phyloP scores from a whole-genome alignment of 1,140 invertebrate species.

The Drosophila ambigua region DNA sequence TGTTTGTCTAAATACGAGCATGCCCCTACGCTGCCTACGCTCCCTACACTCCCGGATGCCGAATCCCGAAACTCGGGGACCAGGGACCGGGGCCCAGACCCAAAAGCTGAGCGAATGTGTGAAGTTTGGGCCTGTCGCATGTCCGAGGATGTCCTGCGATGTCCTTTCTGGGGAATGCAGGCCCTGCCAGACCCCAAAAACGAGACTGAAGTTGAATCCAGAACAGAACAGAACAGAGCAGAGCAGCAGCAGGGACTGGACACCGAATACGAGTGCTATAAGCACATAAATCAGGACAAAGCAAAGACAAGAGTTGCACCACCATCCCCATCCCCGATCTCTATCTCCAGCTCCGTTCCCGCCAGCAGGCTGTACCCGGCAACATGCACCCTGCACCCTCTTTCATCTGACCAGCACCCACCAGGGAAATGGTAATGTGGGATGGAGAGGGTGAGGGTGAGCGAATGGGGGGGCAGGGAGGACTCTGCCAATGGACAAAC shows the following conservation, averaged over 20 bases:
- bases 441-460: constrained; percentile 1
- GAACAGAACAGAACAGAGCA: not conserved
- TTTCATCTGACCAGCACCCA: constrained; percentile 10
- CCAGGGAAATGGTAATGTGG: constrained; percentile 27
- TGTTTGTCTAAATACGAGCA: constrained; percentile 51
- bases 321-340: not conserved
- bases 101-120: constrained; percentile 24
- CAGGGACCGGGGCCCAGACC: not conserved
- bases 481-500: constrained; percentile 44
- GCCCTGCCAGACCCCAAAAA: too few relatives aligned
- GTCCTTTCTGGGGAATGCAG: too few relatives aligned
- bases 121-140: constrained; percentile 10
- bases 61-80: too few relatives aligned
- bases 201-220: too few relatives aligned
- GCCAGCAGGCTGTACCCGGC: too few relatives aligned
- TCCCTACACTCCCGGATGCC: too few relatives aligned
- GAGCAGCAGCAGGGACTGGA: constrained; percentile 32
- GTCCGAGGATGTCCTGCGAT: too few relatives aligned
- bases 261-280: constrained; percentile 46
- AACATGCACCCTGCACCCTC: too few relatives aligned
- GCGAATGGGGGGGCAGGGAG: too few relatives aligned
- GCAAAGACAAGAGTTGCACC: constrained; percentile 60
- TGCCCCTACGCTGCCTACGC: too few relatives aligned
- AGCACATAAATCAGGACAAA: constrained; percentile 71
- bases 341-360: not conserved